A percentile compares a stretch with the other conserved stretches of the same genome.
These are phyloP conservation scores for Philopedon plagiatum DNA, from an alignment of 2,888 invertebrate species.

Conservation along the genomic window DNA sequence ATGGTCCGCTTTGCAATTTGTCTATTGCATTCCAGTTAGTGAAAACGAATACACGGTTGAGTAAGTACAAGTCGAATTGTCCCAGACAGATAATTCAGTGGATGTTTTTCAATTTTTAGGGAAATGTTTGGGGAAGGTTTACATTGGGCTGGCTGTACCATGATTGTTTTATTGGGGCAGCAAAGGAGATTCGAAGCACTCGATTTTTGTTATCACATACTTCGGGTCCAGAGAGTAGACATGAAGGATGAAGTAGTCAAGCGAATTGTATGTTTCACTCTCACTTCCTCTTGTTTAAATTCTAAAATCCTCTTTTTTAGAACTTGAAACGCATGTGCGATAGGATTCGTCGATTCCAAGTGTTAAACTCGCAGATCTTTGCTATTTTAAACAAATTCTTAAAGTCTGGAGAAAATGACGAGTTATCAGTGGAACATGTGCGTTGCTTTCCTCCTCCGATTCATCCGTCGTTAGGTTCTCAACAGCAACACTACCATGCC, in stretches of 20 bases:
- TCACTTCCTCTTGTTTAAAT: too few species aligned
- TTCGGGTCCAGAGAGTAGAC: conserved; percentile 95
- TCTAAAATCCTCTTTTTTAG: conserved; percentile 71
- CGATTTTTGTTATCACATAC: conserved; percentile 98
- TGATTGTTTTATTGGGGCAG: conserved; percentile 95
- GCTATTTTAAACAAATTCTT: conserved; percentile 95
- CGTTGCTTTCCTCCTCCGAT: conserved; percentile 97
- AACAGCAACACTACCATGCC: conserved; percentile 72
- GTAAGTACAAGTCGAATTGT: conserved; percentile 79
- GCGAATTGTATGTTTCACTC: conserved; percentile 90
- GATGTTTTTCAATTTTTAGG: too few species aligned
- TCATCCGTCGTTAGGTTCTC: conserved; percentile 78
- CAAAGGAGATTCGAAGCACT: conserved; percentile 96
- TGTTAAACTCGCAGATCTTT: conserved; percentile 98
- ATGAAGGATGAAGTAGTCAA: conserved; percentile 96
- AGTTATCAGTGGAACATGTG: conserved; percentile 94
- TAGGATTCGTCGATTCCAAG: conserved; percentile 96
- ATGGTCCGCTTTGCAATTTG: conserved; percentile 98
- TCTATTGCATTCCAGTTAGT: conserved; percentile 96
- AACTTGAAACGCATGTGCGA: conserved; percentile 97
- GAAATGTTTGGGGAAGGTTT: conserved; percentile 98
- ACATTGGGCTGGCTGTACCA: conserved; percentile 98
- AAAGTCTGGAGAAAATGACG: conserved; percentile 86
- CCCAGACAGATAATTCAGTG: too few species aligned
- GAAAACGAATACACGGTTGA: conserved; percentile 97